phyloP scores from a whole-genome alignment of 1,140 invertebrate genomes.

The Nasonia giraulti region DNA sequence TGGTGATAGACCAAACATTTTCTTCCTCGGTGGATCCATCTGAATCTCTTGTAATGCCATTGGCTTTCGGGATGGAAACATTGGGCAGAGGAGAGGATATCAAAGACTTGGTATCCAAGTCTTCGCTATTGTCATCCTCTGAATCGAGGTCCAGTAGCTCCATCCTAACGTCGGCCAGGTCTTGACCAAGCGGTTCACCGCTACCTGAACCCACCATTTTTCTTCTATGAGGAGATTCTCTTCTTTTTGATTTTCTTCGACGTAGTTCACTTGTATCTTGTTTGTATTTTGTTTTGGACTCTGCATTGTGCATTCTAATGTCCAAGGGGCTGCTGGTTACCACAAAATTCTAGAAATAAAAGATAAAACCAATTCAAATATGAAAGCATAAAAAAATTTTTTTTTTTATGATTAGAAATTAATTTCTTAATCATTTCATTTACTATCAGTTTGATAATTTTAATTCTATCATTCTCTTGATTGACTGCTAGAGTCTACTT shows the following conservation, averaged over 20 bases:
- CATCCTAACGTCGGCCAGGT: constrained; percentile 63
- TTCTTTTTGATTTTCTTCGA: constrained; percentile 59
- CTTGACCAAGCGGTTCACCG: constrained; percentile 63
- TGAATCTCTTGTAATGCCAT: constrained; percentile 45
- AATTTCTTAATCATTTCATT: background rate
- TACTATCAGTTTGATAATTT: background rate
- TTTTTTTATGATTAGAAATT: background rate
- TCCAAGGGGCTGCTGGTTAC: constrained; percentile 52
- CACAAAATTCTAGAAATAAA: constrained; percentile 60
- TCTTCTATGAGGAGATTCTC: constrained; percentile 37
- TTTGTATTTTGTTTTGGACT: constrained; percentile 51
- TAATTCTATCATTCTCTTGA: background rate
- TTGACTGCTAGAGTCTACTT: background rate
- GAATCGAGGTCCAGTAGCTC: constrained; percentile 67
- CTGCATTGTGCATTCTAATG: constrained; percentile 66
- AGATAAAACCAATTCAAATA: constrained; percentile 30
- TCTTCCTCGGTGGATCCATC: constrained; percentile 62
- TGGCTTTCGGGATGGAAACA: constrained; percentile 55
- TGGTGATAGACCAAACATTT: constrained; percentile 79
- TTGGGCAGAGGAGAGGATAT: constrained; percentile 56
- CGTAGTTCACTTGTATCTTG: constrained; percentile 56
- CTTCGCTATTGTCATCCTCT: constrained; percentile 62
- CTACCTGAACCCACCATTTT: constrained; percentile 70
- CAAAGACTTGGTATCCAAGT: constrained; percentile 59
- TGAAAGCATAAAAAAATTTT: background rate